Percentiles rank a stretch among this genome's conserved stretches.
These are phyloP conservation scores for Bombus fervidus DNA, from an alignment of 1,140 invertebrate genomes.

Conservation along the genomic window DNA sequence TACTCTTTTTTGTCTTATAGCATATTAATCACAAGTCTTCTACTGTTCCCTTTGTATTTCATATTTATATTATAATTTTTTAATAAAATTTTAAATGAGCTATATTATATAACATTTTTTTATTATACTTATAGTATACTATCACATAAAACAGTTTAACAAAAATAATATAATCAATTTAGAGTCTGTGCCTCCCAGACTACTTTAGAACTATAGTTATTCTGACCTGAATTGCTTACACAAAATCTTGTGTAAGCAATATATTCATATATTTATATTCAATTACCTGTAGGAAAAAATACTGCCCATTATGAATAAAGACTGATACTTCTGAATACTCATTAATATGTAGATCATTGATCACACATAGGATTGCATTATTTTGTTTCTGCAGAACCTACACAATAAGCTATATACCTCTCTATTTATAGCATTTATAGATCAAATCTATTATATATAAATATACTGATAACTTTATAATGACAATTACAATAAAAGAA, in stretches of 20 bases:
- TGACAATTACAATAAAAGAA: not conserved
- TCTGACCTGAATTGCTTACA: slow-evolving; percentile 63
- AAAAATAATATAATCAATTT: slow-evolving; percentile 35
- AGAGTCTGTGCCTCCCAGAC: slow-evolving; percentile 31
- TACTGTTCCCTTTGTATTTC: too few relatives aligned
- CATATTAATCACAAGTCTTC: too few relatives aligned
- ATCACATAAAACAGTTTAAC: not conserved
- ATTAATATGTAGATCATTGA: slow-evolving; percentile 27
- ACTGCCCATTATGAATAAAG: slow-evolving; percentile 67
- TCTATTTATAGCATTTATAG: not conserved
- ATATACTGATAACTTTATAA: not conserved
- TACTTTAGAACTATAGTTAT: slow-evolving; percentile 54
- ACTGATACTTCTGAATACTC: slow-evolving; percentile 30
- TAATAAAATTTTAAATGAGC: not conserved
- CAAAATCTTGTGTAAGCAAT: too few relatives aligned
- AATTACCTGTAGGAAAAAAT: slow-evolving; percentile 69
- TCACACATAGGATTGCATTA: slow-evolving; percentile 20
- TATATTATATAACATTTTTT: not conserved
- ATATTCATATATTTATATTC: slow-evolving; percentile 53
- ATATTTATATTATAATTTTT: not conserved
- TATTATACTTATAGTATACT: too few relatives aligned
- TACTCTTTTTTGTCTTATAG: too few relatives aligned
- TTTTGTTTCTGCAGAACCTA: not conserved
- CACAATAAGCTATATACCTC: not conserved
- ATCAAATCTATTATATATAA: not conserved